Evolutionary conservation across 2,113 vertebrate species (phyloP).

Genomic region (Malurus cyaneus): DNA sequence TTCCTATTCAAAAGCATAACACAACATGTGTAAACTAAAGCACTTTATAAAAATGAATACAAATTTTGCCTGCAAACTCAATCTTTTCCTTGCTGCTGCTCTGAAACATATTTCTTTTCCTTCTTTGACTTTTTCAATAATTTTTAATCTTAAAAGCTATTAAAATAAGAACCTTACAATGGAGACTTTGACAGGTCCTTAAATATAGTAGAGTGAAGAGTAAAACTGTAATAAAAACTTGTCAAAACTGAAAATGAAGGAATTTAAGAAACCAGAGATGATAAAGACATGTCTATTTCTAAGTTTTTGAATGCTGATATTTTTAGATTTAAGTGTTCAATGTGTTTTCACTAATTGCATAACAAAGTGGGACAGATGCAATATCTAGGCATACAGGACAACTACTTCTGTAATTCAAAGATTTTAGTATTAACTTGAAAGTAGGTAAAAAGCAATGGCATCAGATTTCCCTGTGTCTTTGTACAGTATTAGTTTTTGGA

Average conservation of each 20-base stretch:
- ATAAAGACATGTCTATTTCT: neutral
- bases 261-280: neutral
- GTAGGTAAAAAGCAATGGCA: neutral
- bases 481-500: neutral
- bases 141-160: neutral
- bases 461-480: neutral
- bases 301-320: neutral
- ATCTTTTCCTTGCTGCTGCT: neutral
- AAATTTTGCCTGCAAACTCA: neutral
- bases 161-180: neutral
- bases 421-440: neutral
- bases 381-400: neutral
- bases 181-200: neutral
- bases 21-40: neutral
- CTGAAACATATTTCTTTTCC: neutral
- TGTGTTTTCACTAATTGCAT: neutral
- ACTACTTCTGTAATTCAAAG: neutral
- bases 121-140: neutral
- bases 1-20: neutral
- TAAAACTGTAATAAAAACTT: slow-evolving; percentile 11
- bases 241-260: slow-evolving; percentile 11
- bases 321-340: slow-evolving; percentile 1
- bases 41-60: neutral
- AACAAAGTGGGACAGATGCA: neutral
- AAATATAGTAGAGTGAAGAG: neutral